Base-by-base conservation (phyloP, 2,797 vertebrate species). In the Enteromius anoplus region DNA sequence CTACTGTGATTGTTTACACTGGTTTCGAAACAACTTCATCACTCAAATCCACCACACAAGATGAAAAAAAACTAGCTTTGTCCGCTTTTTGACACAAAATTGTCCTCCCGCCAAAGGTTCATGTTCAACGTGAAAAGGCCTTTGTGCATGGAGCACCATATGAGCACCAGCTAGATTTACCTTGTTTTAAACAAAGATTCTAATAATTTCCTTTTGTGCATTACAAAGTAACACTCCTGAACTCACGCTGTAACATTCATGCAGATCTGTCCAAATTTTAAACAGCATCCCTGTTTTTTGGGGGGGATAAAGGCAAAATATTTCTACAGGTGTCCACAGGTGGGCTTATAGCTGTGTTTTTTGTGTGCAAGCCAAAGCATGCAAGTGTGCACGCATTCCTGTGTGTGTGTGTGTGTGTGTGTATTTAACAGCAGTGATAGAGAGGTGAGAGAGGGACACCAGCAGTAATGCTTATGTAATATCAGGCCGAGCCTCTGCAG, bases 401-500 rank as follows among this genome's bases (percentile, higher is more conserved):
- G 12, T 60, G 29, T 84, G 85, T 83, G 81, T 21, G 51, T 80
- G 49, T 53, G 14, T 71, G 51, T 47, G 88, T 83, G 68, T 47
- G 88, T 83, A 85, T 80, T 82, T 5, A 49, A 42, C 26, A 66
- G 40, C 60, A 84, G 37, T 49, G 29, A 81, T 32, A 70, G 42
- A 71, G 70, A 83, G 81, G 78, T 78, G 75, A 84, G 19, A 80
- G 70, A 66, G 55, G 23, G 60, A 71, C 68, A 79, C 65, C 77
- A 80, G 77, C 84, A 70, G 62, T 85, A 71, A 77, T 65, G 85
- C 87, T 58, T 69, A 80, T 80, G 82, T 51, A 89, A 86, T 62
- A 84, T 76, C 78, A 66, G 79, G n/a, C 83, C 19, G 49, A 71
- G 64, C 83, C 77, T 87, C 85, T 82, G 85, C 51, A 70, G 79